Base-by-base conservation (phyloP, 2,113 vertebrate genomes). In the Apteryx mantelli region DNA sequence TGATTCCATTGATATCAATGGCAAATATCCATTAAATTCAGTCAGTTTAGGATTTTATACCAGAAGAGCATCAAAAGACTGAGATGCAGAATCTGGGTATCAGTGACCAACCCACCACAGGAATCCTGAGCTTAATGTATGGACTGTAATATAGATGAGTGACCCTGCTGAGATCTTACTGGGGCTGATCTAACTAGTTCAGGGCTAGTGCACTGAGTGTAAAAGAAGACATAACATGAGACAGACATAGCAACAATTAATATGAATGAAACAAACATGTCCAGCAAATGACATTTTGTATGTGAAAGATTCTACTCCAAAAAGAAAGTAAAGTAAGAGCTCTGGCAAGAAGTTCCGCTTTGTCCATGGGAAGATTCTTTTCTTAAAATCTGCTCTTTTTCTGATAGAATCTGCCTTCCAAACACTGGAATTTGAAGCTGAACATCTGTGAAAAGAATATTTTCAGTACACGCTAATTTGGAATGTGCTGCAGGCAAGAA, bases 391-490 rank as follows among this genome's bases (percentile, higher is more conserved):
- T 53, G 48, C 22, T 65, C 15, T 40, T 95, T 91, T 96, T 65
- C 80, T 89, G 56, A 71, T 53, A 77, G 25, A 80, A 2, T 56
- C 58, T 93, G 38, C 82, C 89, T 97, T 83, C 73, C 52, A 84
- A 92, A 95, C 38, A 76, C 73, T 78, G 61, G 79, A 93, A 93
- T 96, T 86, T 91, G 93, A 95, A 86, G 85, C 80, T 82, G 96
- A 97, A 96, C 97, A 97, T 93, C 96, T 97, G 95, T 86, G 95
- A 96, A 96, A 86, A 70, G 65, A 95, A 75, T 94, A 94, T 96
- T 96, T 96, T 93, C 94, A 73, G 91, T 86, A 84, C 85, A 91
- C 90, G 91, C 91, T 96, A 97, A 96, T 96, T 96, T 94, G 93
- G 81, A 96, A 88, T 89, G 69, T 83, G 96, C 96, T 93, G 76